A percentile compares a stretch with the other conserved stretches of the same genome.
phyloP scores from a whole-genome alignment of 23 tunicate species.

The Ciona savignyi region DNA sequence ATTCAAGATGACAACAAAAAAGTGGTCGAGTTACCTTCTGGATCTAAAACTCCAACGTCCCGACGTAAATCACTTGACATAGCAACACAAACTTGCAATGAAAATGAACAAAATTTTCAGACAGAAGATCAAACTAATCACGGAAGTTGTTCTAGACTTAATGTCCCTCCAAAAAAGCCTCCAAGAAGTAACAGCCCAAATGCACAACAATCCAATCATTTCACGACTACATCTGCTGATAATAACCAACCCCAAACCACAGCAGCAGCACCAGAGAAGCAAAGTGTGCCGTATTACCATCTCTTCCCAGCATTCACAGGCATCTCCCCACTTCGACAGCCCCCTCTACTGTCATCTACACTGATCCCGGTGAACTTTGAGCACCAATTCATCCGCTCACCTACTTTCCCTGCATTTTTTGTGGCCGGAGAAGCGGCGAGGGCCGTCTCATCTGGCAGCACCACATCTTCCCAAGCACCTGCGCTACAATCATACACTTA shows the following conservation, averaged over 20 bases:
- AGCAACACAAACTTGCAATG: neutral
- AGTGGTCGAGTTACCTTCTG: neutral
- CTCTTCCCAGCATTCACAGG: conserved; percentile 16
- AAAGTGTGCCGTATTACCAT: conserved; percentile 31
- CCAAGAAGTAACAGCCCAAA: conserved; percentile 45
- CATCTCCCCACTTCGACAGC: conserved; percentile 21
- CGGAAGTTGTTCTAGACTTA: neutral
- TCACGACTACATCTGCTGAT: neutral
- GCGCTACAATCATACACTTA: neutral
- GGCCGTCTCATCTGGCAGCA: neutral
- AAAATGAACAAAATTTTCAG: neutral
- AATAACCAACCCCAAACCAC: neutral
- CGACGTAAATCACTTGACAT: conserved; percentile 5
- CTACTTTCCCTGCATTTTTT: conserved; percentile 6
- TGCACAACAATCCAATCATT: neutral
- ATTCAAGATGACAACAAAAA: neutral
- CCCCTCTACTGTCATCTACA: conserved; percentile 22
- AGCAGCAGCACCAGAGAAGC: neutral
- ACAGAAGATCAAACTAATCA: neutral
- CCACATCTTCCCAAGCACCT: neutral
- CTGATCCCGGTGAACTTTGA: conserved; percentile 11
- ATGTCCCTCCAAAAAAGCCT: conserved; percentile 52
- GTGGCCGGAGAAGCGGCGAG: neutral
- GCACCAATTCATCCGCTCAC: conserved; percentile 10
- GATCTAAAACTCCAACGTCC: neutral